Conservation (phyloP, 2,888 invertebrate species). For the Plagodis dolabraria region DNA sequence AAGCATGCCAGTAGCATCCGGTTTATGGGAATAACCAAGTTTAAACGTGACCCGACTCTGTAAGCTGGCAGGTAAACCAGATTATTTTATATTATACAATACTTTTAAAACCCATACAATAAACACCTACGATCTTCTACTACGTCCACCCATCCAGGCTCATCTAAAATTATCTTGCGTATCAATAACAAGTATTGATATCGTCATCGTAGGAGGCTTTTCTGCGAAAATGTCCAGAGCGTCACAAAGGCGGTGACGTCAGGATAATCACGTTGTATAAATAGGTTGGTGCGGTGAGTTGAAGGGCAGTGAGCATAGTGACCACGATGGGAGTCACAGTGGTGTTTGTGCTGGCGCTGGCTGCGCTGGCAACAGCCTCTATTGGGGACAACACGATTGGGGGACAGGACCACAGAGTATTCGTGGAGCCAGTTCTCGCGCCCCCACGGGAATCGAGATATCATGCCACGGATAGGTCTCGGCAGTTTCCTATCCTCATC, state of each 20-base stretch:
- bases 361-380: constrained; percentile 56
- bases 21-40: constrained; percentile 73
- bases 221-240: constrained; percentile 55
- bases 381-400: constrained; percentile 68
- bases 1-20: constrained; percentile 51
- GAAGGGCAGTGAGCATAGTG: constrained; percentile 62
- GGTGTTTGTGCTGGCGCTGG: constrained; percentile 63
- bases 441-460: constrained; percentile 69
- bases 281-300: constrained; percentile 69
- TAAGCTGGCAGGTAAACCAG: constrained; percentile 54
- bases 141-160: background rate
- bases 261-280: constrained; percentile 72
- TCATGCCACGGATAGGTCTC: constrained; percentile 64
- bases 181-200: constrained; percentile 25
- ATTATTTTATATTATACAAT: too few species aligned
- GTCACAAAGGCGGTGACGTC: constrained; percentile 54
- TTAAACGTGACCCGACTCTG: constrained; percentile 58
- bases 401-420: constrained; percentile 63
- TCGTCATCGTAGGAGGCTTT: constrained; percentile 66
- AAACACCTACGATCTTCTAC: too few species aligned
- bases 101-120: too few species aligned
- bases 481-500: constrained; percentile 76
- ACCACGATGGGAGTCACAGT: constrained; percentile 68
- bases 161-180: background rate
- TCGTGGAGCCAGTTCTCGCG: constrained; percentile 74